phyloP scores from a whole-genome alignment of 2,113 vertebrate species.

The Dicaeum eximium region DNA sequence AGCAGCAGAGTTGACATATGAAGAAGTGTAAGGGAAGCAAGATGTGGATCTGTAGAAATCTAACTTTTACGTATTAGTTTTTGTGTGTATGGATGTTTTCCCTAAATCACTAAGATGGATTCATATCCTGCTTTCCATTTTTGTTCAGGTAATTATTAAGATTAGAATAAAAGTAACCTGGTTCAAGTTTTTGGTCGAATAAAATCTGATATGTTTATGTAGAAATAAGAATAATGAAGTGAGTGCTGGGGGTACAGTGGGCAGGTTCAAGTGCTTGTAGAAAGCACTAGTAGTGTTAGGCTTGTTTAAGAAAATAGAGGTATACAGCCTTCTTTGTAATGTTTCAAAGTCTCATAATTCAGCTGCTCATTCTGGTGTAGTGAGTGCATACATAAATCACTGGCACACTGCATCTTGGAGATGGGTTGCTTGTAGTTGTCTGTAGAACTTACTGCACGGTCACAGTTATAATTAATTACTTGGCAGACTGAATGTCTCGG shows the following conservation, averaged over 20 bases:
- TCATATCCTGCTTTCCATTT: not conserved
- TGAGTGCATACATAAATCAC: conserved; percentile 6
- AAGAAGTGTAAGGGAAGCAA: not conserved
- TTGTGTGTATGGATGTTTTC: rapidly evolving
- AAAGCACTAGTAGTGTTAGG: not conserved
- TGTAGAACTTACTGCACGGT: not conserved
- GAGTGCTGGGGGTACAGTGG: not conserved
- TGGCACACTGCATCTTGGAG: not conserved
- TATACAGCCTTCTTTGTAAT: not conserved
- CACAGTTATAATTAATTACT: conserved; percentile 45
- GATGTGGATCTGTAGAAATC: not conserved
- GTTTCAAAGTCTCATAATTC: conserved; percentile 28
- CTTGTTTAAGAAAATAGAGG: not conserved
- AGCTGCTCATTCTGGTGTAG: not conserved
- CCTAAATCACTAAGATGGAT: not conserved
- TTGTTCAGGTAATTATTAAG: not conserved
- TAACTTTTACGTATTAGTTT: rapidly evolving
- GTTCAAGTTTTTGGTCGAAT: not conserved
- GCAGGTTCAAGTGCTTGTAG: not conserved
- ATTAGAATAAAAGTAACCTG: not conserved
- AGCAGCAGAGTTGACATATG: not conserved
- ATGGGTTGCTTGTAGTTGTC: not conserved
- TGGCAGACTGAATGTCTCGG: not conserved
- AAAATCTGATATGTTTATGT: not conserved
- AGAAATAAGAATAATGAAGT: not conserved